Conservation (phyloP, 2,888 invertebrate species). For the Chymomyza procnemis region DNA sequence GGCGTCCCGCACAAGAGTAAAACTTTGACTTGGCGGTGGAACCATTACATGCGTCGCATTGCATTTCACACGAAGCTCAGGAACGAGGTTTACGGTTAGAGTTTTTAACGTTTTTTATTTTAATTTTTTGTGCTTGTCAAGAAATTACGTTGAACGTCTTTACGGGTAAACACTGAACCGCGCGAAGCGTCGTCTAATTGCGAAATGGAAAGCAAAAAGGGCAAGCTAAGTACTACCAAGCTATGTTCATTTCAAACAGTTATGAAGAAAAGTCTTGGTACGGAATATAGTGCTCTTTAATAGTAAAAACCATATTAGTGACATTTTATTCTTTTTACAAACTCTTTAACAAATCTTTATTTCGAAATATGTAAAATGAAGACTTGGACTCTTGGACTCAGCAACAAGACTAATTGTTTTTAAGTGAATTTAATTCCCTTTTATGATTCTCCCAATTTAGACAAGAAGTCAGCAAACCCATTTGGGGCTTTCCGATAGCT, state of each 20-base stretch:
- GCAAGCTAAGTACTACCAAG: not conserved
- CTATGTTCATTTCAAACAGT: not conserved
- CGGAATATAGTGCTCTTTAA: too few species aligned
- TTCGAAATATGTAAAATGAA: too few species aligned
- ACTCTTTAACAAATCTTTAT: too few species aligned
- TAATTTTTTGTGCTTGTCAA: not conserved
- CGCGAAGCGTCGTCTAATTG: conserved; percentile 37
- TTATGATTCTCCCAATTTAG: too few species aligned
- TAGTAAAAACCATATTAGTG: too few species aligned
- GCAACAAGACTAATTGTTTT: too few species aligned
- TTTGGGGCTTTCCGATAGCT: too few species aligned
- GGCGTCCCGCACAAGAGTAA: not conserved
- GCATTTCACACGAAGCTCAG: conserved; percentile 50
- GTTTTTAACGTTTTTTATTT: not conserved
- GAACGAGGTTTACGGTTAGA: not conserved
- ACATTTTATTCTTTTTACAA: too few species aligned
- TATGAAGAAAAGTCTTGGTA: too few species aligned
- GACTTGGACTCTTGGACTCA: too few species aligned
- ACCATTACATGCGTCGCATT: conserved; percentile 54
- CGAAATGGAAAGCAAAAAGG: conserved; percentile 11
- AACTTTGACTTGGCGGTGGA: conserved; percentile 33
- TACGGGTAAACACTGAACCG: not conserved
- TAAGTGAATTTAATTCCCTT: too few species aligned
- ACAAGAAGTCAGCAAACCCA: too few species aligned
- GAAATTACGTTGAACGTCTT: not conserved